phyloP scores from a whole-genome alignment of 2,113 vertebrate species.

The Bubo bubo region DNA sequence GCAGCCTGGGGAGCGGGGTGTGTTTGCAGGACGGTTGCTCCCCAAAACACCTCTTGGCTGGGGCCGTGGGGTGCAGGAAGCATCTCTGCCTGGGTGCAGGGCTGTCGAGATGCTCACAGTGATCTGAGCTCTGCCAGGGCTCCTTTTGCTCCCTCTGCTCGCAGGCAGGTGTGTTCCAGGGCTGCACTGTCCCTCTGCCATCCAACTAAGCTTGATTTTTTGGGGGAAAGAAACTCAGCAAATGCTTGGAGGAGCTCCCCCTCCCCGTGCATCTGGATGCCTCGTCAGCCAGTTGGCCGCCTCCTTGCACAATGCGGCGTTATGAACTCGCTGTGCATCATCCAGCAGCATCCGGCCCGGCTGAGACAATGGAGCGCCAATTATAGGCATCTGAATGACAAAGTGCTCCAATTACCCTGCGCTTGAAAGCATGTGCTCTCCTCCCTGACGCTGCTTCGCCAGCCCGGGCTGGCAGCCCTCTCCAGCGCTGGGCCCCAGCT shows the following conservation, averaged over 20 bases:
- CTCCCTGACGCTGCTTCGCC: not conserved
- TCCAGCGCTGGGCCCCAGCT: not conserved
- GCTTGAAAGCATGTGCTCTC: not conserved
- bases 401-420: constrained; percentile 78
- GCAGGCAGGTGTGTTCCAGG: accelerated
- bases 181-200: not conserved
- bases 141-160: not conserved
- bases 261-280: constrained; percentile 8
- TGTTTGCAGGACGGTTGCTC: not conserved
- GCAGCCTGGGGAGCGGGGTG: not conserved
- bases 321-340: constrained; percentile 28
- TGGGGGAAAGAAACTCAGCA: not conserved
- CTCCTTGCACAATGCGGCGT: constrained; percentile 11
- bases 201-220: not conserved
- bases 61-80: accelerated
- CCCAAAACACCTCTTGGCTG: not conserved
- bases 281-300: constrained; percentile 57
- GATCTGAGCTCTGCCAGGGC: not conserved
- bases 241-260: not conserved
- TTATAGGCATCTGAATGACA: constrained; percentile 80
- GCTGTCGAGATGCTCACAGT: accelerated
- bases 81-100: not conserved
- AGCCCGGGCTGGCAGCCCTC: not conserved
- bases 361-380: constrained; percentile 73
- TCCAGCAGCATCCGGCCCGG: constrained; percentile 63